Base-by-base conservation (phyloP, 1,140 invertebrate genomes). In the Drosophila saltans region DNA sequence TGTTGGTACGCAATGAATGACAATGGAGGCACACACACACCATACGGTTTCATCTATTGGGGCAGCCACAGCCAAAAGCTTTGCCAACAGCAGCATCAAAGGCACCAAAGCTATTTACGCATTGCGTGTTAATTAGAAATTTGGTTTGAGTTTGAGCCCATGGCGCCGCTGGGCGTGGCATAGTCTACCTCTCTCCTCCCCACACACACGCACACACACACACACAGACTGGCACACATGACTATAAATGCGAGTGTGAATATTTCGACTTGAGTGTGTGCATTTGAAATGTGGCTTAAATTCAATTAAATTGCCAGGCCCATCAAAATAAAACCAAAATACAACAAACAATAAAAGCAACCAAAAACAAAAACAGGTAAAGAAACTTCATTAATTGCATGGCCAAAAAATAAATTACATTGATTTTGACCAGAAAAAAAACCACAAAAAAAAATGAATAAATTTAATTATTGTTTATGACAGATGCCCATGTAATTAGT, bases 51-150 rank as follows among this genome's bases (percentile, higher is more conserved):
- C 45, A 52, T 52, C 45, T 52, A 52, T 52, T 52, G 45, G 45
- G 45, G 8, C 16, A 69, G 58, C 41, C 70, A 26, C 41, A 36
- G 59, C 41, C 40, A 30, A 30, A 48, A 60, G 66, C 64, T 58
- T 77, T 62, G 71, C 71, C 73, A 75, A 68, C 69, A 61, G 73
- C 67, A 61, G 68, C 75, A 64, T 78, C 75, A 78, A 78, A 78
- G 58, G 76, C 75, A 78, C 67, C 68, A 63, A 60, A 78, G 75
- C 75, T 67, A 73, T 78, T 78, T 78, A 78, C 76, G 76, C 76
- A 78, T 78, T 78, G 75, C 76, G 76, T 78, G 76, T 77, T 78
- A 78, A 78, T 78, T 78, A 78, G 76, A 78, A 78, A 59, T 78
- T 72, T 72, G 74, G 75, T 78, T 71, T 78, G 75, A 28, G 67